Evolutionary conservation across 2,113 vertebrate genomes (phyloP), one percentile per base, ranked within the genome.

Genomic region (Suricata suricatta): DNA sequence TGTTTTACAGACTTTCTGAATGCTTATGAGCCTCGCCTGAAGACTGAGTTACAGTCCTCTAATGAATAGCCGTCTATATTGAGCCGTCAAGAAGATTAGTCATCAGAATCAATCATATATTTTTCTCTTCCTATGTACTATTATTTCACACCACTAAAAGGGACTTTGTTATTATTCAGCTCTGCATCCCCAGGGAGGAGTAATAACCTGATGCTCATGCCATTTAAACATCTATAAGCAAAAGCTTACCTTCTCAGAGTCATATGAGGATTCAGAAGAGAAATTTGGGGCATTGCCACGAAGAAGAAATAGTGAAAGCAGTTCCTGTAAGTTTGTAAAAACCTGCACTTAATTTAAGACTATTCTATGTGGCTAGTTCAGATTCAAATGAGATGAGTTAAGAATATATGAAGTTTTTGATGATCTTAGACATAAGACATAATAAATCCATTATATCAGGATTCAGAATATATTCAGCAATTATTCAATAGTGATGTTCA

Each of bases 1-100:
- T 97, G 57, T 66, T 77, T 89, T 83, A 85, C 52, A 97, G 80
- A 93, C 83, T 96, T 95, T 57, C 72, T 95, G 81, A 96, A 79
- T n/a, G 35, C 44, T 88, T 94, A 63, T 63, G 64, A 44, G 31
- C 64, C 88, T 76, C 60, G 69, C 64, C 41, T 69, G 31, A n/a
- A 82, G 64, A 86, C 2, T 84, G 69, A 83, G 57, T 92, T 95
- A 87, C 15, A 87, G 68, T 23, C 60, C 54, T 83, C 69, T 89
- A 90, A 60, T 87, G 60, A 89, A 95, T 23, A 95, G 23, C 25
- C 71, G 94, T 60, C n/a, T 52, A 69, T 83, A 93, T 4, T 92
- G 71, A 94, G 52, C 52, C n/a, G 79, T 96, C 82, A 77, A 57
- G 50, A 90, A 81, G 52, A 93, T 82, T 47, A 71, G 71, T 96